These are phyloP conservation scores for Luscinia luscinia DNA, from an alignment of 2,797 vertebrate species.

Conservation along the genomic window DNA sequence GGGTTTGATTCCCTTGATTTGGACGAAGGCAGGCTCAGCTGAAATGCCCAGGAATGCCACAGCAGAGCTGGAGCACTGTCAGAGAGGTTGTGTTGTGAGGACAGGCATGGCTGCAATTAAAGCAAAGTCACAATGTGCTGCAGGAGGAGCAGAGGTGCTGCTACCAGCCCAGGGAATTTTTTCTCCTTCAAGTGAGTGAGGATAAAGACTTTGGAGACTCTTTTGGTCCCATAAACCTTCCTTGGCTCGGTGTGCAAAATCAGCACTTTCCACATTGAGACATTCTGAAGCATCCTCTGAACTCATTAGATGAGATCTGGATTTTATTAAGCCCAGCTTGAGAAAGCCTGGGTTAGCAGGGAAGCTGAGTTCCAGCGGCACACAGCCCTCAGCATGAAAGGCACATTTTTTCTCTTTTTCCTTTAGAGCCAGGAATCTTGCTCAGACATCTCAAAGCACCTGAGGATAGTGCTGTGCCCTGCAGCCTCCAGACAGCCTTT, in stretches of 20 bases:
- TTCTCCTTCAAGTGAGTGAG: neutral
- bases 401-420: neutral
- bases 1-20: fast-evolving
- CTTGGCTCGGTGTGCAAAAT: neutral
- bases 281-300: neutral
- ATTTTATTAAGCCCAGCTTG: neutral
- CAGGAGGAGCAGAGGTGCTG: neutral
- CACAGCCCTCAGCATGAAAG: neutral
- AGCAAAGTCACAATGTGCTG: neutral
- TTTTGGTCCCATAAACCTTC: neutral
- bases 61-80: neutral
- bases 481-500: neutral
- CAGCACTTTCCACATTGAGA: neutral
- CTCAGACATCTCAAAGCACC: neutral
- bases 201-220: neutral
- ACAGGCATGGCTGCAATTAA: fast-evolving
- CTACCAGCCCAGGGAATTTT: neutral
- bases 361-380: neutral
- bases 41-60: neutral
- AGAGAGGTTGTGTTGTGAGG: fast-evolving
- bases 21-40: neutral
- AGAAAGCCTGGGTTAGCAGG: neutral
- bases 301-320: neutral
- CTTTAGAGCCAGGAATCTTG: neutral
- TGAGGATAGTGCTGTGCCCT: neutral